Evolutionary conservation across 2,113 vertebrate genomes (phyloP).

Genomic region (Cephalopholis sonnerati): DNA sequence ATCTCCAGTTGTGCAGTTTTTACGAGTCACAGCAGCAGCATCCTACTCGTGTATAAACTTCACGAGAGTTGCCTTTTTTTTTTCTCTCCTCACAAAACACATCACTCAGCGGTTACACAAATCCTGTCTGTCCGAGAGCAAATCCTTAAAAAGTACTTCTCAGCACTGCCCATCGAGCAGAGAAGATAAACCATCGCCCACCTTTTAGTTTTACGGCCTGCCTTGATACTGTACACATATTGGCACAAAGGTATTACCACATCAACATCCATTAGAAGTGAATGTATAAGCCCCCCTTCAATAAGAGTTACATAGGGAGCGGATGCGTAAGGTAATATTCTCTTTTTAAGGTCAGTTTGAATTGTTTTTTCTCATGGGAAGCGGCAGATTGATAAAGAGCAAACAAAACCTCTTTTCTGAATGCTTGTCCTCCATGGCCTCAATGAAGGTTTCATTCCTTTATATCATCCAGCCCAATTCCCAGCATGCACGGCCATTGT

Average conservation of each 20-base stretch:
- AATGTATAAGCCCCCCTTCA: constrained; percentile 55
- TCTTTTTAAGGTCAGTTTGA: constrained; percentile 84
- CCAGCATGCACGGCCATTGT: constrained; percentile 84
- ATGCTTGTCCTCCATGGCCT: constrained; percentile 83
- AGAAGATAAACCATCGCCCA: constrained; percentile 39
- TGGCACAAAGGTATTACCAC: constrained; percentile 43
- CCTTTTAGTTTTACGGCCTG: constrained; percentile 38
- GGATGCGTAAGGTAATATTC: constrained; percentile 82
- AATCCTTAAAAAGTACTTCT: constrained; percentile 71
- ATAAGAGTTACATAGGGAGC: constrained; percentile 66
- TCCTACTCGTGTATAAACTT: constrained; percentile 67
- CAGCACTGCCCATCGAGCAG: constrained; percentile 56
- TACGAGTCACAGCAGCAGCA: constrained; percentile 51
- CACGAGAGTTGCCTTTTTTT: constrained; percentile 52
- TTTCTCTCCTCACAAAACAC: constrained; percentile 33
- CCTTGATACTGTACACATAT: constrained; percentile 38
- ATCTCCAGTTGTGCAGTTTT: constrained; percentile 62
- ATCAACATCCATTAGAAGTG: constrained; percentile 52
- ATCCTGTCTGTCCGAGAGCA: constrained; percentile 62
- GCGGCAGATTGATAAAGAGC: constrained; percentile 82
- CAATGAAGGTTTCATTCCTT: constrained; percentile 84
- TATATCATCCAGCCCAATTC: constrained; percentile 84
- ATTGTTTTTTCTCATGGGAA: constrained; percentile 84
- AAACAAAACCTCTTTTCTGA: constrained; percentile 84
- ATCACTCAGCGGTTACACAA: constrained; percentile 70